A percentile compares a stretch with the other conserved stretches of the same genome.
Evolutionary conservation across 2,797 vertebrate genomes (phyloP).

Genomic region (Rhincodon typus): DNA sequence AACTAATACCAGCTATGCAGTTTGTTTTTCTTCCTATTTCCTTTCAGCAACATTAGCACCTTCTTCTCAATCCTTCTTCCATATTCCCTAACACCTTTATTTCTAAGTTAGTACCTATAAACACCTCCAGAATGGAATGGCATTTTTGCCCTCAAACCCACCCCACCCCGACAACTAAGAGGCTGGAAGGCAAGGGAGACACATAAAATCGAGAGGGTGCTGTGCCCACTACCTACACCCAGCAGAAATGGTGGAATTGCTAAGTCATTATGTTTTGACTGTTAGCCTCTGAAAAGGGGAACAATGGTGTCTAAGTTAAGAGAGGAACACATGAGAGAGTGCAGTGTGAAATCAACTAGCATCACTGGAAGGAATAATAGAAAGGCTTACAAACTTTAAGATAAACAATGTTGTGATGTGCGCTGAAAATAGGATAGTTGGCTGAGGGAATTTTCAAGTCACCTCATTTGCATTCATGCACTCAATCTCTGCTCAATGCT

Average conservation of each 20-base stretch:
- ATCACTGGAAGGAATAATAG: not conserved
- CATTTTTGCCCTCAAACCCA: too few relatives aligned
- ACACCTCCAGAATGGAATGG: too few relatives aligned
- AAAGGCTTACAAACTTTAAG: not conserved
- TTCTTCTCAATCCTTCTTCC: not conserved
- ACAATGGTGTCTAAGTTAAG: not conserved
- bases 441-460: not conserved
- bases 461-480: not conserved
- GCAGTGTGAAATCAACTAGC: not conserved
- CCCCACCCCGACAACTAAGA: too few relatives aligned
- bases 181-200: too few relatives aligned
- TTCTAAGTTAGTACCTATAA: not conserved
- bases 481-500: not conserved
- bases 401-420: not conserved
- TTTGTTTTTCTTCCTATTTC: not conserved
- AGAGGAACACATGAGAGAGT: not conserved
- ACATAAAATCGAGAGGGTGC: too few relatives aligned
- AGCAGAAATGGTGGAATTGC: not conserved
- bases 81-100: not conserved
- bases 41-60: not conserved
- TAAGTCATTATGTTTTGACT: not conserved
- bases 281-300: not conserved
- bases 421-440: not conserved
- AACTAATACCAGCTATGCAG: too few relatives aligned
- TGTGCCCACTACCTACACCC: too few relatives aligned